Base-by-base conservation (phyloP, 2,113 vertebrate species). In the Passer domesticus region DNA sequence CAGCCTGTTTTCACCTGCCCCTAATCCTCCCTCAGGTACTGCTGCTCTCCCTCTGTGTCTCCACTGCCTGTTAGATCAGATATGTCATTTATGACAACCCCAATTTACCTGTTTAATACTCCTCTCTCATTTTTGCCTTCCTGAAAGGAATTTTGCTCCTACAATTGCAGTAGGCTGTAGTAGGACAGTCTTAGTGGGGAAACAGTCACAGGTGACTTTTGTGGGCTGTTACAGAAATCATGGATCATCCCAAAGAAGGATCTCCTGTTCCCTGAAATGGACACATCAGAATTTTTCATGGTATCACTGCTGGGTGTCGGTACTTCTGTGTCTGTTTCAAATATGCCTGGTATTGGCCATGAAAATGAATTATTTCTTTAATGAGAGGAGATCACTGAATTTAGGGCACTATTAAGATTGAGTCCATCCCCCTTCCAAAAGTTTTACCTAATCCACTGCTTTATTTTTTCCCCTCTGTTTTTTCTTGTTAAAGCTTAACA, bases 21-120 rank as follows among this genome's bases (percentile, higher is more conserved):
- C 64, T 79, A 31, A 7, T 43, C 44, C 24, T 80, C 33, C 53
- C 33, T 39, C 0, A 0, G 27, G 55, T 52, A 5, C 28, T 0
- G 0, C 43, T 41, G 33, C 80, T 68, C 37, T 74, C n/a, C 31
- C 1, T 4, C 56, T 27, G 55, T 4, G 12, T 44, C 76, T 89
- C 47, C 1, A 1, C 56, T 85, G 31, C 56, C 62, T 41, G 33
- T 30, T 35, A 74, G 24, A 72, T 91, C 53, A 21, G 70, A 44
- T 22, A 3, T 0, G 8, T 55, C 21, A 41, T 43, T 59, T 39
- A 4, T 1, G 31, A 52, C 46, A 66, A 9, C 56, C 25, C 43
- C 7, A 5, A 3, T 43, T 33, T 52, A 35, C 44, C 63, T 56
- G 14, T 23, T 39, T 35, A 58, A 16, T 33, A 4, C 6, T 63